Percentiles rank a stretch among this genome's conserved stretches.
Evolutionary conservation across 2,113 vertebrate species (phyloP).

Genomic region (Pelusios castaneus): DNA sequence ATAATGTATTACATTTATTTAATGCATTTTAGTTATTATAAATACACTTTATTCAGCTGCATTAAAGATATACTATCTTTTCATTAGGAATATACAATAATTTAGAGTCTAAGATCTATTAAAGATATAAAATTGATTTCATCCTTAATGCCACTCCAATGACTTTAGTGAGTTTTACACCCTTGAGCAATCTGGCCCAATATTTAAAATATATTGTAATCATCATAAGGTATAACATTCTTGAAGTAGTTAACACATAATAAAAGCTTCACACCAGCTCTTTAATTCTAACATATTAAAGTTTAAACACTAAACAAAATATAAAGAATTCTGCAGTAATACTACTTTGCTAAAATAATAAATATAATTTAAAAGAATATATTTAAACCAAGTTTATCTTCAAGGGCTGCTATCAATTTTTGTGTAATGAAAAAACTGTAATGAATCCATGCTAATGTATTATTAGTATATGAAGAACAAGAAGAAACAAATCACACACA

Average conservation of each 20-base stretch:
- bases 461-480: conserved; percentile 79
- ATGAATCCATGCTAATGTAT: conserved; percentile 77
- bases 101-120: not conserved
- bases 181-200: not conserved
- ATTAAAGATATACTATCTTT: not conserved
- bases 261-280: not conserved
- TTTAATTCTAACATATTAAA: conserved; percentile 7
- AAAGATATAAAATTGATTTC: not conserved
- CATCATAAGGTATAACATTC: not conserved
- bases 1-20: not conserved
- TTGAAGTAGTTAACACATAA: conserved; percentile 36
- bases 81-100: not conserved
- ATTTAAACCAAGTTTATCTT: conserved; percentile 57
- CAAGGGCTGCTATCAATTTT: conserved; percentile 69
- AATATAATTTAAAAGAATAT: conserved; percentile 68
- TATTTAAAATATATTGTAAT: not conserved
- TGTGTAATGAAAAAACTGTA: conserved; percentile 73
- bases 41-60: not conserved
- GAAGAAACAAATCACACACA: conserved; percentile 81
- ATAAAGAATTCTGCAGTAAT: not conserved
- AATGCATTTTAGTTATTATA: not conserved
- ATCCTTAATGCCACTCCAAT: not conserved
- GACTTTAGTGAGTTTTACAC: not conserved
- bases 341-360: conserved; percentile 43
- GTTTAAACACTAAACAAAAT: conserved; percentile 12